These are phyloP conservation scores for Potamilus streckersoni DNA, from an alignment of 1,140 invertebrate genomes.

Conservation along the genomic window DNA sequence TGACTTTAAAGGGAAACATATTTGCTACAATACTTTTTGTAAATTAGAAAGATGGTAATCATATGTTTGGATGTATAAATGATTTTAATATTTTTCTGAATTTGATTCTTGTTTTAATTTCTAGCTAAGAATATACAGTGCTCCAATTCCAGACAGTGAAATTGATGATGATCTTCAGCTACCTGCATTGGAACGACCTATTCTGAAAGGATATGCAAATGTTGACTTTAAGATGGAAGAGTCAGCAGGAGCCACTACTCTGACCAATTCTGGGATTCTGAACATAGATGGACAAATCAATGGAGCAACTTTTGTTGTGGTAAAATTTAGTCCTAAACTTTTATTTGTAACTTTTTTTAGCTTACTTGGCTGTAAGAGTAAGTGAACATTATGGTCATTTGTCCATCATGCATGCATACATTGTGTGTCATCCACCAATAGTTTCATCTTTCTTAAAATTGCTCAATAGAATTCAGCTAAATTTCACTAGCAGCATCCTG, in stretches of 20 bases:
- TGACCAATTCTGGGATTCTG: constrained; percentile 8
- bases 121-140: constrained; percentile 21
- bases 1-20: too few species aligned
- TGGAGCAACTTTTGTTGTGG: constrained; percentile 21
- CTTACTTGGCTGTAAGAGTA: not conserved
- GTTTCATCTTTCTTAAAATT: not conserved
- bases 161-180: constrained; percentile 7
- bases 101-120: not conserved
- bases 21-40: too few species aligned
- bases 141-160: constrained; percentile 18
- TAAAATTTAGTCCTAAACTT: not conserved
- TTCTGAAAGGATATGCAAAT: constrained; percentile 6
- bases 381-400: not conserved
- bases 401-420: not conserved
- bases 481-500: too few species aligned
- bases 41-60: too few species aligned
- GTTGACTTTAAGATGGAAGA: constrained; percentile 26
- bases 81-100: too few species aligned
- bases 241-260: not conserved
- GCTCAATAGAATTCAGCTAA: not conserved
- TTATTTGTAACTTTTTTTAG: not conserved
- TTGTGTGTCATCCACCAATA: not conserved
- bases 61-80: too few species aligned
- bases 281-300: not conserved
- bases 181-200: constrained; percentile 11